Percentiles rank a stretch among this genome's conserved stretches.
Conservation (phyloP, 2,113 vertebrate species). For the Chaetops frenatus region DNA sequence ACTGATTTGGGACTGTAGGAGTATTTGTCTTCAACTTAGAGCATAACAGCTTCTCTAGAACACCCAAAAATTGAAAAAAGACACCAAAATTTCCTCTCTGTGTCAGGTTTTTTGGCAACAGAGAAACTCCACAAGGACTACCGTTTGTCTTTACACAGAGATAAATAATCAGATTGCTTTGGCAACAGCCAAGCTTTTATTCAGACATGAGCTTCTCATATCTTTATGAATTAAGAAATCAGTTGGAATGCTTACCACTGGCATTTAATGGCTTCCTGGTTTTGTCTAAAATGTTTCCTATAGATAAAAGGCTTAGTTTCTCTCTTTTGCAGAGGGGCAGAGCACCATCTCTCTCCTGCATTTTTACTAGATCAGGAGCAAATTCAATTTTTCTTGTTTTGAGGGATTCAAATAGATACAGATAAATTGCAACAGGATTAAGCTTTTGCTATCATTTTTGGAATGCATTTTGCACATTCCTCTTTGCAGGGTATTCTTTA, state of each 20-base stretch:
- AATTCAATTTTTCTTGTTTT: not conserved
- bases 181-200: conserved; percentile 51
- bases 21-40: not conserved
- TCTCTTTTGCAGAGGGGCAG: not conserved
- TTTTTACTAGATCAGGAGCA: not conserved
- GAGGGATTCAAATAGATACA: not conserved
- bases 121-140: not conserved
- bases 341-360: not conserved
- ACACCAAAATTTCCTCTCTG: conserved; percentile 30
- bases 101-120: conserved; percentile 49
- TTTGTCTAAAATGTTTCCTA: conserved; percentile 13
- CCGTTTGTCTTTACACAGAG: conserved; percentile 52
- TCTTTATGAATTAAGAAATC: conserved; percentile 50
- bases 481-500: not conserved
- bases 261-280: conserved; percentile 45
- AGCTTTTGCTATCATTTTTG: not conserved
- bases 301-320: not conserved
- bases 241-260: conserved; percentile 12
- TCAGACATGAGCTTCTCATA: conserved; percentile 46
- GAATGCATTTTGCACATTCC: accelerated
- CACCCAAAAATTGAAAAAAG: conserved; percentile 4
- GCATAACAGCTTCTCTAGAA: conserved; percentile 1
- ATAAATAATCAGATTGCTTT: conserved; percentile 65
- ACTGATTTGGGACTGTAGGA: not conserved
- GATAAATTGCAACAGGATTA: not conserved